These are phyloP conservation scores for Heteractis magnifica DNA, from an alignment of 92 coral and sea anemone species.

Conservation along the genomic window DNA sequence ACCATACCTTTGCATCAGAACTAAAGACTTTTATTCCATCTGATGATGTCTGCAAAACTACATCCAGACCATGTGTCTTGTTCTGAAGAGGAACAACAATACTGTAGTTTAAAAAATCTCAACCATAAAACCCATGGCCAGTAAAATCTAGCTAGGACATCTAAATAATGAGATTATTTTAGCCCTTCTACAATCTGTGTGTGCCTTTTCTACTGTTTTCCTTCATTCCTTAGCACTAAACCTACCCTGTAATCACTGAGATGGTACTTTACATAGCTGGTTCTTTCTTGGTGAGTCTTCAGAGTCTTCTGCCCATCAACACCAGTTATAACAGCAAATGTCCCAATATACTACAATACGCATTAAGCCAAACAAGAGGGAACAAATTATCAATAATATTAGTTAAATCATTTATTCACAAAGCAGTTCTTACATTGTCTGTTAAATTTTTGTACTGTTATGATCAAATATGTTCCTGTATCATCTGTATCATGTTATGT, in stretches of 20 bases:
- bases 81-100: slow-evolving; percentile 42
- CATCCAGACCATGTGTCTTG: slow-evolving; percentile 65
- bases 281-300: slow-evolving; percentile 63
- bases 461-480: no score
- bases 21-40: slow-evolving; percentile 84
- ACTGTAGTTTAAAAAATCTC: background rate
- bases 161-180: background rate
- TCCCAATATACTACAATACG: slow-evolving; percentile 75
- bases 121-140: background rate
- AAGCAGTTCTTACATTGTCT: no score
- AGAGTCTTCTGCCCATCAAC: slow-evolving; percentile 62
- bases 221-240: background rate
- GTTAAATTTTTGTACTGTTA: no score
- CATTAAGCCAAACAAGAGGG: background rate
- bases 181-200: background rate
- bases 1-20: slow-evolving; percentile 71
- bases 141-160: background rate
- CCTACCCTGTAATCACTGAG: slow-evolving; percentile 69
- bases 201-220: no score
- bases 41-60: slow-evolving; percentile 66
- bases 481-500: no score
- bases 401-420: no score
- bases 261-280: slow-evolving; percentile 79
- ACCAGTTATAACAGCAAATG: slow-evolving; percentile 77
- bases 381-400: background rate